phyloP scores from a whole-genome alignment of 2,888 invertebrate species.

The Lottia gigantea region DNA sequence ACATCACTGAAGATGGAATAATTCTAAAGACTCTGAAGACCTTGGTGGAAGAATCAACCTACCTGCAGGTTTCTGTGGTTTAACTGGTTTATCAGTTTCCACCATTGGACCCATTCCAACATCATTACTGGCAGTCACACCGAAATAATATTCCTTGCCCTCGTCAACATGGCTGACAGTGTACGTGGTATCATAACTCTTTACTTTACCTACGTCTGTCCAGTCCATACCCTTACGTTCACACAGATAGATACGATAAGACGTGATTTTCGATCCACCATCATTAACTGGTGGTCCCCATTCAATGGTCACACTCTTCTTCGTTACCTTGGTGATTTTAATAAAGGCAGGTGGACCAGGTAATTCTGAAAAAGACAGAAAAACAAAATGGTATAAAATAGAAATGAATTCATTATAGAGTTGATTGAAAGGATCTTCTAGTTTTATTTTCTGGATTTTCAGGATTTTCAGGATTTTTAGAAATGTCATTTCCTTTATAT shows the following conservation, averaged over 20 bases:
- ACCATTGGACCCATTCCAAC: slow-evolving; percentile 73
- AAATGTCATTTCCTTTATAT: too few relatives aligned
- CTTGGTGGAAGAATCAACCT: slow-evolving; percentile 67
- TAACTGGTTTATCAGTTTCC: slow-evolving; percentile 45
- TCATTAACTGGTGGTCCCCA: slow-evolving; percentile 66
- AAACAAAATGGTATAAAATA: background rate
- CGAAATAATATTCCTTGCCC: slow-evolving; percentile 78
- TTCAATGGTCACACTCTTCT: slow-evolving; percentile 43
- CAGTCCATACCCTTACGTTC: slow-evolving; percentile 38
- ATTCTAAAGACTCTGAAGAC: too few relatives aligned
- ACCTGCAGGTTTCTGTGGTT: slow-evolving; percentile 73
- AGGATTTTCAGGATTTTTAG: too few relatives aligned
- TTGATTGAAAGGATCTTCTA: too few relatives aligned
- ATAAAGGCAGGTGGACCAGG: slow-evolving; percentile 50
- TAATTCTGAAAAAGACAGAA: slow-evolving; percentile 30
- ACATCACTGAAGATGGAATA: too few relatives aligned
- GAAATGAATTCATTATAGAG: too few relatives aligned
- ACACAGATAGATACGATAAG: slow-evolving; percentile 44
- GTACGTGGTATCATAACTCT: slow-evolving; percentile 42
- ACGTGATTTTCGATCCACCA: slow-evolving; percentile 56
- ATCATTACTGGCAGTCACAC: slow-evolving; percentile 87
- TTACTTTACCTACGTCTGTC: slow-evolving; percentile 48
- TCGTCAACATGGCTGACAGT: slow-evolving; percentile 45
- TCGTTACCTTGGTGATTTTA: slow-evolving; percentile 40
- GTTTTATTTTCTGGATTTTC: too few relatives aligned